phyloP scores from a whole-genome alignment of 2,113 vertebrate genomes.

The Saccopteryx bilineata region DNA sequence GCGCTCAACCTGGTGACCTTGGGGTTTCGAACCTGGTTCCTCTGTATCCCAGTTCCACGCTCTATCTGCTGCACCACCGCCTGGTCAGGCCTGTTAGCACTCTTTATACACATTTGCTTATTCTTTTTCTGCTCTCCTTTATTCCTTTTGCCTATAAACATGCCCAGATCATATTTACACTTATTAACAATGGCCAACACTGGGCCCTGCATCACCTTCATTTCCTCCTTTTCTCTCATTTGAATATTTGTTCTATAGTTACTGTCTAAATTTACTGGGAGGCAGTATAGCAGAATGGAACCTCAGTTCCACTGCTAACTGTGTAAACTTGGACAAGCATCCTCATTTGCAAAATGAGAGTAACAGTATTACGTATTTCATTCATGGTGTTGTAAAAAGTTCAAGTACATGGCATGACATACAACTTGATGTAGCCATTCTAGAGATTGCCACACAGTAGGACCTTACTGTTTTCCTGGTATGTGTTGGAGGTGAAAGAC shows the following conservation, averaged over 20 bases:
- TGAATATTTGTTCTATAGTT: background rate
- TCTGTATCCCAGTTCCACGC: too few species aligned
- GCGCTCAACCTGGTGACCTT: too few species aligned
- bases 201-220: background rate
- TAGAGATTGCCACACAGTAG: background rate
- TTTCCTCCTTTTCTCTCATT: background rate
- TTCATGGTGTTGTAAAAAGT: background rate
- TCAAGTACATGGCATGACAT: fast-evolving
- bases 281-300: background rate
- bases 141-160: background rate
- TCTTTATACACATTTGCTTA: background rate
- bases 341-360: background rate
- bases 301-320: background rate
- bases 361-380: background rate
- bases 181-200: background rate
- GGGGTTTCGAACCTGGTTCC: too few species aligned
- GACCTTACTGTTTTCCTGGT: background rate
- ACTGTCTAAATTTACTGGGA: background rate
- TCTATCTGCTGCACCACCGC: too few species aligned
- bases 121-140: background rate
- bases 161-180: background rate
- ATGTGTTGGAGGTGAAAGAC: background rate
- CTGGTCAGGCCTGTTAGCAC: too few species aligned
- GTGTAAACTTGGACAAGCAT: background rate
- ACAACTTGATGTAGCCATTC: background rate